Conservation (phyloP, 2,797 vertebrate genomes). For the Sebastes elongatus region DNA sequence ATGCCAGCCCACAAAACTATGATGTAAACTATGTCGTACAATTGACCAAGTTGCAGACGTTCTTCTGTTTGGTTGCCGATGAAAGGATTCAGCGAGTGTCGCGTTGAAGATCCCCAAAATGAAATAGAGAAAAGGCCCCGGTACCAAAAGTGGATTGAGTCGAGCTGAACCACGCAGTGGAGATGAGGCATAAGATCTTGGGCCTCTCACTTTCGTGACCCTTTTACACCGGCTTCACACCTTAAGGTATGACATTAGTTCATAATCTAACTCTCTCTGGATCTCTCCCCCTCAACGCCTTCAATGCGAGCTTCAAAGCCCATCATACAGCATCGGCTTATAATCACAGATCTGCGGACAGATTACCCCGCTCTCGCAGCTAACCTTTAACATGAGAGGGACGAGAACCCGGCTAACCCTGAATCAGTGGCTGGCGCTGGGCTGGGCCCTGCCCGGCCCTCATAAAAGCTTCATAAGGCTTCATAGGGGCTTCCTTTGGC, state of each 20-base stretch:
- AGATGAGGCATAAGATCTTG: conserved; percentile 32
- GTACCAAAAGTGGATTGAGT: not conserved
- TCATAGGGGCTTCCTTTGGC: conserved; percentile 78
- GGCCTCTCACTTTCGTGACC: conserved; percentile 64
- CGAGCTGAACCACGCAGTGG: not conserved
- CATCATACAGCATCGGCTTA: conserved; percentile 65
- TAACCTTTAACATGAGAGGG: conserved; percentile 80
- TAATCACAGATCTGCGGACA: conserved; percentile 77
- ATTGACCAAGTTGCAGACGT: not conserved
- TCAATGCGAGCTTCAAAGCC: conserved; percentile 68
- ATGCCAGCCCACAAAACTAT: not conserved
- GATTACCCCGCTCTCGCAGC: conserved; percentile 71
- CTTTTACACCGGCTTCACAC: conserved; percentile 67
- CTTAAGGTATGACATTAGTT: conserved; percentile 68
- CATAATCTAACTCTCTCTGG: conserved; percentile 56
- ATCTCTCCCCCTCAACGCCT: conserved; percentile 47
- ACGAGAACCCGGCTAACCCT: conserved; percentile 76
- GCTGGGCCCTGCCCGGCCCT: conserved; percentile 69
- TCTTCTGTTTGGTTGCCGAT: not conserved
- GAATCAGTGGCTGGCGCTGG: conserved; percentile 72
- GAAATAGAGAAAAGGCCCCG: not conserved
- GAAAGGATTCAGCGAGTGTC: not conserved
- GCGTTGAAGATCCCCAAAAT: not conserved
- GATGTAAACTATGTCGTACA: not conserved
- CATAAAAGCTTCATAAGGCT: conserved; percentile 81